These are phyloP conservation scores for Numenius arquata DNA, from an alignment of 2,113 vertebrate species.

Conservation along the genomic window DNA sequence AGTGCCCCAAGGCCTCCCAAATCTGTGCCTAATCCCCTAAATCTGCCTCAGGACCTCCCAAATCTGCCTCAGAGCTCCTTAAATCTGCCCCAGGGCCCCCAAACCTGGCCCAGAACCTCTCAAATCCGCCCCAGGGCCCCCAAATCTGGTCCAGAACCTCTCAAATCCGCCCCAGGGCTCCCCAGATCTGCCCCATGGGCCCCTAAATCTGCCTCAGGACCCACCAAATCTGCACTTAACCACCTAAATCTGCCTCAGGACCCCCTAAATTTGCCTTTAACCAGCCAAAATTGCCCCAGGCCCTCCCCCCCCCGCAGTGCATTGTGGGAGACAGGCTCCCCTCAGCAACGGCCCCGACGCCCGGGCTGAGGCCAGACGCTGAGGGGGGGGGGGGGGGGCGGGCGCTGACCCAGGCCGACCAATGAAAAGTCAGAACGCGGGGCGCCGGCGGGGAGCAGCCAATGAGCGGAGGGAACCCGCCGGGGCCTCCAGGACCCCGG, in stretches of 20 bases:
- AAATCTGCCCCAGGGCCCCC: neutral
- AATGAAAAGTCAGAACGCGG: neutral
- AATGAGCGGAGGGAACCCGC: neutral
- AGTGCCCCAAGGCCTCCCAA: neutral
- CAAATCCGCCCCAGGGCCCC: neutral
- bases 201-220: neutral
- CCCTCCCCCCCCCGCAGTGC: neutral
- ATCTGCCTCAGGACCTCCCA: neutral
- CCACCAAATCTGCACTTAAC: neutral
- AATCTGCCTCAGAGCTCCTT: no score
- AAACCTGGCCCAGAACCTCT: neutral
- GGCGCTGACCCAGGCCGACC: rapidly evolving
- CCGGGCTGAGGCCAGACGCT: no score
- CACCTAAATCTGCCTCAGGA: no score
- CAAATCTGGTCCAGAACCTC: neutral
- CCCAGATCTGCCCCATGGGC: neutral
- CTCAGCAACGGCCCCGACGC: neutral
- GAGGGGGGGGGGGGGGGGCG: neutral
- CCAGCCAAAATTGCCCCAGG: neutral
- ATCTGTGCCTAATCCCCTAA: no score
- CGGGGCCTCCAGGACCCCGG: neutral
- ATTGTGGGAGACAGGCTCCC: neutral
- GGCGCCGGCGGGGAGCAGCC: neutral
- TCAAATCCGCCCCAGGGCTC: neutral
- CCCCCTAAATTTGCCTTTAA: neutral